A percentile compares a stretch with the other conserved stretches of the same genome.
phyloP scores from a whole-genome alignment of 2,113 vertebrate genomes.

The Percina caprodes region DNA sequence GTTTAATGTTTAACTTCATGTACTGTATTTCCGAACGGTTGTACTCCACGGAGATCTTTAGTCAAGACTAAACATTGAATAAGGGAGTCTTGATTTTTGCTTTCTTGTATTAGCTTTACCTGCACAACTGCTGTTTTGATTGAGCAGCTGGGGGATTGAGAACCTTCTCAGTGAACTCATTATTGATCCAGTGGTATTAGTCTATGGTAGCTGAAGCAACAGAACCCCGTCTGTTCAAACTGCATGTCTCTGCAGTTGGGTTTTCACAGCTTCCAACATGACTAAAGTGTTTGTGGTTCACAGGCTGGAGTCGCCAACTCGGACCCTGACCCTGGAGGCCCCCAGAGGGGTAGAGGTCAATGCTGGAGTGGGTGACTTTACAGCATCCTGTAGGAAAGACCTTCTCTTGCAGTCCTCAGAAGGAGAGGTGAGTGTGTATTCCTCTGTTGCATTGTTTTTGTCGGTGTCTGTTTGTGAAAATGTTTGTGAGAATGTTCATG shows the following conservation, averaged over 20 bases:
- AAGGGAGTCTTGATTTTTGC: neutral
- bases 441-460: neutral
- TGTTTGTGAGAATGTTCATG: neutral
- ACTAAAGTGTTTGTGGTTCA: slow-evolving; percentile 42
- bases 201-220: slow-evolving; percentile 1
- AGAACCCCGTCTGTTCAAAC: neutral
- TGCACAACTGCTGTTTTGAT: slow-evolving; percentile 20
- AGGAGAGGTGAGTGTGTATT: slow-evolving; percentile 80
- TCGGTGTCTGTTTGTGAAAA: neutral
- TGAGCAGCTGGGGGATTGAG: slow-evolving; percentile 6
- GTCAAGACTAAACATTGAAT: slow-evolving; percentile 19
- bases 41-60: neutral
- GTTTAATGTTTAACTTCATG: neutral
- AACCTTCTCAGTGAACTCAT: slow-evolving; percentile 20
- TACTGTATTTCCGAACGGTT: neutral
- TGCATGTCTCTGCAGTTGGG: neutral
- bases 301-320: slow-evolving; percentile 97
- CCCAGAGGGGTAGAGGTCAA: slow-evolving; percentile 94
- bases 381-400: slow-evolving; percentile 94
- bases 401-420: slow-evolving; percentile 95
- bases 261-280: neutral
- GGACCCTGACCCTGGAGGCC: slow-evolving; percentile 95
- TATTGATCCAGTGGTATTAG: slow-evolving; percentile 33
- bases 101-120: slow-evolving; percentile 19
- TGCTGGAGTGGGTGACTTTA: slow-evolving; percentile 95